Evolutionary conservation across 2,888 invertebrate genomes (phyloP), one percentile per base, ranked within the genome.

Genomic region (Branchipolynoe longqiensis): DNA sequence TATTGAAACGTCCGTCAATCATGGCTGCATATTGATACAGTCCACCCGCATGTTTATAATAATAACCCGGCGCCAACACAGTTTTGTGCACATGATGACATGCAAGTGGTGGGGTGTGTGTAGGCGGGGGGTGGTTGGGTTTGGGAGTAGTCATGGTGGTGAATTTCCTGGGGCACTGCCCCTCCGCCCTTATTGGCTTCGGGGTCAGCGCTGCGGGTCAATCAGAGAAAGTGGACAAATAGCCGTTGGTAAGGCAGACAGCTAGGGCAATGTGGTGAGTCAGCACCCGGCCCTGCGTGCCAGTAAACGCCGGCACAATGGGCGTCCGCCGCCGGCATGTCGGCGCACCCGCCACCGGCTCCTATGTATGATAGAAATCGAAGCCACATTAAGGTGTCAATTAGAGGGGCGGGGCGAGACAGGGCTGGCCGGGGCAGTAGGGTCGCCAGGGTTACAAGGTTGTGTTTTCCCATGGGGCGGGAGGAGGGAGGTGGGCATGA

Each of bases 141-240:
- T n/a, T n/a, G n/a, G n/a, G n/a, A n/a, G n/a, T n/a, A n/a, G n/a
- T n/a, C n/a, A n/a, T n/a, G n/a, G n/a, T n/a, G 69, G 54, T 4
- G 48, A 6, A 48, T 78, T 41, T 78, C 78, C 41, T 31, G 33
- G 48, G 54, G 78, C 78, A 3, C 78, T 48, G 78, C 41, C 78
- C 78, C 48, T 33, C 31, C 48, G 54, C 78, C 78, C 28, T 78
- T 48, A 41, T 48, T 28, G 54, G 54, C 78, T 4, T 1, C 2
- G 78, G 54, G 78, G 78, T 78, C 78, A 78, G 48, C 14, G n/a
- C 14, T 3, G 28, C 28, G 48, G 78, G 78, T 78, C 78, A 78
- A 78, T 78, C 78, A 41, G n/a, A 78, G 78, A 78, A 48, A 78
- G 78, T 78, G 78, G 78, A 78, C 78, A 78, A 78, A 78, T 78